These are phyloP conservation scores for Vesta saturnalis DNA, from an alignment of 2,888 invertebrate genomes.

Conservation along the genomic window DNA sequence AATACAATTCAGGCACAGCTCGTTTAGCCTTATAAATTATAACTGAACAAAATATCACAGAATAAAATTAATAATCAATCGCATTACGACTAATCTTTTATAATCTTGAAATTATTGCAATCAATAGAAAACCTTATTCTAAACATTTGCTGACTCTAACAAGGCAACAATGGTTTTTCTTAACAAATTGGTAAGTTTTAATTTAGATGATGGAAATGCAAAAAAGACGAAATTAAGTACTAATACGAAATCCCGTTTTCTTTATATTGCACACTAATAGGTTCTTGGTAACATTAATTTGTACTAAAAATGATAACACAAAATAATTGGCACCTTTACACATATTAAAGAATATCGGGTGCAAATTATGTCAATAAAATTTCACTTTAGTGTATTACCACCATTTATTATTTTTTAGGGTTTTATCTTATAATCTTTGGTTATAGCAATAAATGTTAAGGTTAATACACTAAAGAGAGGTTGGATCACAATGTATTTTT, in stretches of 20 bases:
- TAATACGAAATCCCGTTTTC: background rate
- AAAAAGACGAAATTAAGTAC: slow-evolving; percentile 6
- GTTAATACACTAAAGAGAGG: no score
- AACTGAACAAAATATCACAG: slow-evolving; percentile 26
- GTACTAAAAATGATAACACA: background rate
- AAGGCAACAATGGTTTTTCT: slow-evolving; percentile 36
- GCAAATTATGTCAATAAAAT: background rate
- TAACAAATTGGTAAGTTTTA: slow-evolving; percentile 30
- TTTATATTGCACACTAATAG: background rate
- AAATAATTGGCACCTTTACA: background rate
- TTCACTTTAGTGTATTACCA: background rate
- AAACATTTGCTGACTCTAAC: slow-evolving; percentile 31
- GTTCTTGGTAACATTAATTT: background rate
- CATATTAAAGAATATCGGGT: background rate
- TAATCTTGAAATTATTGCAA: slow-evolving; percentile 9
- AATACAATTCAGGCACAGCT: slow-evolving; percentile 14
- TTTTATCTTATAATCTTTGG: no score
- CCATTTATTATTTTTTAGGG: background rate
- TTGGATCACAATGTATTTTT: no score
- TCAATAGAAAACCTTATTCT: slow-evolving; percentile 32
- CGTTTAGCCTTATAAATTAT: slow-evolving; percentile 11
- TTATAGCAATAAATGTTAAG: no score
- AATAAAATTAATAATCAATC: slow-evolving; percentile 17
- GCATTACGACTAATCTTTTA: background rate
- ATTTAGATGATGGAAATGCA: slow-evolving; percentile 7